phyloP scores from a whole-genome alignment of 2,797 vertebrate genomes.

The Alfaro cultratus region DNA sequence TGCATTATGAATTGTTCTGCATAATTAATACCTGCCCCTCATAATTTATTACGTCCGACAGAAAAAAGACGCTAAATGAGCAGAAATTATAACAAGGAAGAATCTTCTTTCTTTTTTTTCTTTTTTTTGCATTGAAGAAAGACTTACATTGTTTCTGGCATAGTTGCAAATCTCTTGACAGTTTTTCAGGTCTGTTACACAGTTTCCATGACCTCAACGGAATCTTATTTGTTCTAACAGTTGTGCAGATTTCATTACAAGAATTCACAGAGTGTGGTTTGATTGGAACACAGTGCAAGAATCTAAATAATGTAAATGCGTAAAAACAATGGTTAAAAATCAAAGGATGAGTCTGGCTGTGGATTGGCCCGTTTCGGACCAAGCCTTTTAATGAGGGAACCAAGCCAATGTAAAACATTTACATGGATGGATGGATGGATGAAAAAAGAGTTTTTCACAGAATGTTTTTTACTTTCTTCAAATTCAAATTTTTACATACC shows the following conservation, averaged over 20 bases:
- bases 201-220: background rate
- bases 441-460: background rate
- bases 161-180: constrained; percentile 25
- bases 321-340: background rate
- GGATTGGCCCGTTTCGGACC: background rate
- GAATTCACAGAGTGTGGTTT: background rate
- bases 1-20: constrained; percentile 48
- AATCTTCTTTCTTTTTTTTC: background rate
- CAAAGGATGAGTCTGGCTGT: background rate
- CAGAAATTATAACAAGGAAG: constrained; percentile 15
- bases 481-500: too few relatives aligned
- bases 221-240: constrained; percentile 1
- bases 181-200: constrained; percentile 28
- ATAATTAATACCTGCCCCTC: constrained; percentile 55
- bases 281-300: background rate
- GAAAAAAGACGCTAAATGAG: constrained; percentile 24
- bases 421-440: background rate
- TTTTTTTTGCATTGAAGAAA: background rate
- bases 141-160: constrained; percentile 8
- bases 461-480: background rate
- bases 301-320: background rate
- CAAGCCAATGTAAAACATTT: background rate
- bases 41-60: constrained; percentile 41
- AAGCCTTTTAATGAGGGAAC: background rate
- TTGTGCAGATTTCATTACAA: background rate